Base-by-base conservation (phyloP, 2,888 invertebrate genomes). In the Cotesia congregata region DNA sequence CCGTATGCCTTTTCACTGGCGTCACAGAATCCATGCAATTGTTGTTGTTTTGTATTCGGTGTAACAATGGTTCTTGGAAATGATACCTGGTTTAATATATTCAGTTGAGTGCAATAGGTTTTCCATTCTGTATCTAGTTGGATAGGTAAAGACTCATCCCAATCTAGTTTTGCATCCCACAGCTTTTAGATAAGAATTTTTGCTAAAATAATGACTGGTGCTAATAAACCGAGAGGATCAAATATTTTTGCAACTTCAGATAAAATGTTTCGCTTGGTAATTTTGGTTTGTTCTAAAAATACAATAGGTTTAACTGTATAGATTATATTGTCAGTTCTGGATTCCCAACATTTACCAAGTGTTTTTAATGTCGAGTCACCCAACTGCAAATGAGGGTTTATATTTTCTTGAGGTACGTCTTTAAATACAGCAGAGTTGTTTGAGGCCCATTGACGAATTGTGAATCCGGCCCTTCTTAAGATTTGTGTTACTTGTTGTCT, bases 21-120 rank as follows among this genome's bases (percentile, higher is more conserved):
- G 60, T 81, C 81, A n/a, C 59, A 71, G 62, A 81, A 81, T 6
- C 81, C 80, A 69, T 79, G 79, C 1, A 81, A 50, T 20, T 78
- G 74, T 1, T 71, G 30, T 6, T 50, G 15, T 7, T 67, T 12
- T 2, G 40, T 9, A 7, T 9, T 15, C 0, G 41, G 0, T 12
- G 12, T 5, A 7, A 78, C 67, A 20, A 75, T 59, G n/a, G 68
- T 67, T 1, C 80, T 59, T 17, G 71, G 68, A 40, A 77, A 69
- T 20, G n/a, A 12, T 20, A 79, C 20, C 6, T 74, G 40, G 50
- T 77, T 73, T 7, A 77, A n/a, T 7, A 41, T 5, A 9, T 67
- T n/a, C 6, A 77, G 40, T 71, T 76, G 59, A 12, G 5, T 20
- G 5, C 39, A 17, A 50, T 79, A 77, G 5, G 75, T 50, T 38